A percentile compares a stretch with the other conserved stretches of the same genome.
Evolutionary conservation across 2,888 invertebrate species (phyloP).

Genomic region (Rhamnusium bicolor): DNA sequence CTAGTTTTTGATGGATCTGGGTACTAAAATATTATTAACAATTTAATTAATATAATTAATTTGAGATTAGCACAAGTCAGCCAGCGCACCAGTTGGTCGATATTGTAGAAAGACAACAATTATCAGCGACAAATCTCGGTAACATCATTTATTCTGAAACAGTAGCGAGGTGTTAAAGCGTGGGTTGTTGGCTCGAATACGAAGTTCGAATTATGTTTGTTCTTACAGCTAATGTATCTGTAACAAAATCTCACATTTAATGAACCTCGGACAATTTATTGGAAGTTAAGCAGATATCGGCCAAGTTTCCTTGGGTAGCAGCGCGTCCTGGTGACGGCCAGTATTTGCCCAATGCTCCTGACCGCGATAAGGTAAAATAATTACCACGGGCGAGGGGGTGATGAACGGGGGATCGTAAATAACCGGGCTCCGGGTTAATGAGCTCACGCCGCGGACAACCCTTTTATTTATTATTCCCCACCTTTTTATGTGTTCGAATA

Average conservation of each 20-base stretch:
- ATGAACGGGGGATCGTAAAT: conserved; percentile 59
- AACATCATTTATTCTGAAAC: conserved; percentile 44
- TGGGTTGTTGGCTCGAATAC: conserved; percentile 64
- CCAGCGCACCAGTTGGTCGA: neutral
- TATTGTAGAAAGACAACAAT: neutral
- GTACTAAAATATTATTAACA: too few relatives aligned
- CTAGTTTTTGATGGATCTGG: too few relatives aligned
- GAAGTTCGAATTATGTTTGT: conserved; percentile 67
- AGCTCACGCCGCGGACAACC: conserved; percentile 64
- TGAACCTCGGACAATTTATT: conserved; percentile 64
- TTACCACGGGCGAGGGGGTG: conserved; percentile 56
- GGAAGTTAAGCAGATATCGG: conserved; percentile 59
- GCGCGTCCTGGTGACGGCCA: conserved; percentile 16
- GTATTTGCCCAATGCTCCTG: conserved; percentile 42
- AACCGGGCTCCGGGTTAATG: conserved; percentile 62
- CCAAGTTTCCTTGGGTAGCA: conserved; percentile 30
- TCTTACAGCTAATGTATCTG: conserved; percentile 69
- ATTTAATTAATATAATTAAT: too few relatives aligned
- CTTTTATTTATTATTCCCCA: conserved; percentile 59
- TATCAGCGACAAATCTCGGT: conserved; percentile 22
- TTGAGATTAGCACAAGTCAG: too few relatives aligned
- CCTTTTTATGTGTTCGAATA: conserved; percentile 24
- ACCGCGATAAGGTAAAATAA: conserved; percentile 63
- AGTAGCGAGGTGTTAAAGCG: conserved; percentile 67
- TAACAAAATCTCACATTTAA: conserved; percentile 68